A percentile compares a stretch with the other conserved stretches of the same genome.
Conservation (phyloP, 2,797 vertebrate species). For the Chaetodon trifasciatus region DNA sequence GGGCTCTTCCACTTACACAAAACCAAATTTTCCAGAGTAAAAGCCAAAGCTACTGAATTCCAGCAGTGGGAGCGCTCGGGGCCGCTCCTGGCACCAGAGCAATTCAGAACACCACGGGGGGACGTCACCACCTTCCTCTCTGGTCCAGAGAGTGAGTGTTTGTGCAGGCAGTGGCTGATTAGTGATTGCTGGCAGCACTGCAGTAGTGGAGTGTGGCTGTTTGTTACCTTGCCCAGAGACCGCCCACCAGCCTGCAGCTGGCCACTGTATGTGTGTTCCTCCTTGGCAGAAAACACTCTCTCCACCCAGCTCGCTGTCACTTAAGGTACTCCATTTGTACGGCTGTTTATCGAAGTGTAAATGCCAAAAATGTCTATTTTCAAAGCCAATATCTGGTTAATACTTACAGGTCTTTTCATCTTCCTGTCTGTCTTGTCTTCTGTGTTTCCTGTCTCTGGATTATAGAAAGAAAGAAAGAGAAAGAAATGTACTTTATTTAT, state of each 20-base stretch:
- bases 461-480: too few species aligned
- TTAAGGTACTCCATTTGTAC: slow-evolving; percentile 12
- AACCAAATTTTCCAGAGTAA: slow-evolving; percentile 16
- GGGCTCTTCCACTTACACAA: slow-evolving; percentile 5
- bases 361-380: not conserved
- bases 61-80: slow-evolving; percentile 12
- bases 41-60: slow-evolving; percentile 25
- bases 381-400: not conserved
- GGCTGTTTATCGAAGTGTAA: not conserved
- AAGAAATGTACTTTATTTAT: too few species aligned
- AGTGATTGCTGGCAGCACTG: slow-evolving; percentile 44
- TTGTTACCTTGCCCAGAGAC: slow-evolving; percentile 49
- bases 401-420: not conserved
- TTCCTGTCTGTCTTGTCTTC: not conserved
- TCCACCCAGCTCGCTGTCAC: slow-evolving; percentile 14
- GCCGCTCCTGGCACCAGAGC: not conserved
- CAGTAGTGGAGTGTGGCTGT: slow-evolving; percentile 31
- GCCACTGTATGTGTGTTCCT: slow-evolving; percentile 14
- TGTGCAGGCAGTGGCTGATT: slow-evolving; percentile 52
- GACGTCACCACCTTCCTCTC: slow-evolving; percentile 20
- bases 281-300: slow-evolving; percentile 2
- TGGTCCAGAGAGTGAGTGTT: slow-evolving; percentile 24
- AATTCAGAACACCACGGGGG: slow-evolving; percentile 30
- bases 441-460: not conserved
- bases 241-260: slow-evolving; percentile 33